These are phyloP conservation scores for Tinea semifulvella DNA, from an alignment of 2,888 invertebrate species.

Conservation along the genomic window DNA sequence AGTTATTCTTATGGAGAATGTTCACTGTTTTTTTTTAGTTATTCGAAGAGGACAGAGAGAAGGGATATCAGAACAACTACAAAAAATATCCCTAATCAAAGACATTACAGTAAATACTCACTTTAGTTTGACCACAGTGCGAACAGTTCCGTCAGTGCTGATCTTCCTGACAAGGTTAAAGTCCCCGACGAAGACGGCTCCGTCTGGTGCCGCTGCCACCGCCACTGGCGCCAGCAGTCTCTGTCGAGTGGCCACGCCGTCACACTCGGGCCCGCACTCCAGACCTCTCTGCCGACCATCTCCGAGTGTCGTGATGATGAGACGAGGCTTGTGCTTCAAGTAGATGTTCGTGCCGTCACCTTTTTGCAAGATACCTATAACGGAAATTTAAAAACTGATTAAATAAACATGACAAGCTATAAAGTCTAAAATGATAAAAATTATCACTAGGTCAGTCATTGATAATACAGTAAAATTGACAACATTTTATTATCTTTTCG, in stretches of 20 bases:
- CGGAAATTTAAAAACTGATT: background rate
- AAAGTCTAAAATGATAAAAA: too few species aligned
- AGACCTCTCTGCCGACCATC: conserved; percentile 89
- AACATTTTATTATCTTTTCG: too few species aligned
- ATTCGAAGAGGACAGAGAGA: too few species aligned
- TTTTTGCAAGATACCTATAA: conserved; percentile 88
- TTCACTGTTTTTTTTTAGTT: too few species aligned
- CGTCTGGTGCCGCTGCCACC: conserved; percentile 90
- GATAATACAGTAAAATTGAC: too few species aligned
- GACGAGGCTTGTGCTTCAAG: conserved; percentile 89
- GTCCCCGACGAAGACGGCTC: conserved; percentile 94
- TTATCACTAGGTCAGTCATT: too few species aligned
- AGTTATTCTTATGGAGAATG: too few species aligned
- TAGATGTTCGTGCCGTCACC: conserved; percentile 97
- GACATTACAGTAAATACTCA: conserved; percentile 51
- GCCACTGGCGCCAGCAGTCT: conserved; percentile 92
- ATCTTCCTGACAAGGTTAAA: conserved; percentile 93
- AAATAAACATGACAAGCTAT: too few species aligned
- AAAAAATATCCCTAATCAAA: too few species aligned
- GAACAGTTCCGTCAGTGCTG: conserved; percentile 83
- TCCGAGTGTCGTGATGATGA: conserved; percentile 91
- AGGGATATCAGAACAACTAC: too few species aligned
- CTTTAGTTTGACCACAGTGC: conserved; percentile 83
- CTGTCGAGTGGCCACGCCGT: conserved; percentile 81
- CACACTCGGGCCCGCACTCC: conserved; percentile 80